A percentile compares a stretch with the other conserved stretches of the same genome.
phyloP scores from a whole-genome alignment of 92 coral and sea anemone species.

The Palythoa grandiflora region DNA sequence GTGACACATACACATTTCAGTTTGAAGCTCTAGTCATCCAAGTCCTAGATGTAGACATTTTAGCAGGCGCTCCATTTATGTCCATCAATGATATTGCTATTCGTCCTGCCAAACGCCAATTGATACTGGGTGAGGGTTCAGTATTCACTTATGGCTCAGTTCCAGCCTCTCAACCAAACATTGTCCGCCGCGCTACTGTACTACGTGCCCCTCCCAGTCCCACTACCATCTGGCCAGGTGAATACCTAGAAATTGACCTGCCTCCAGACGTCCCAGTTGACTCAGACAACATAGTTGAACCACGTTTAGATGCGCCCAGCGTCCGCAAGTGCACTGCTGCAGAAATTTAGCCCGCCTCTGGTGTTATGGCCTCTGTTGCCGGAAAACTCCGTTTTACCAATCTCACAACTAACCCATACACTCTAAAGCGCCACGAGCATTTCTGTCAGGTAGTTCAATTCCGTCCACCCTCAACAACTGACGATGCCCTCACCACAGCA shows the following conservation, averaged over 20 bases:
- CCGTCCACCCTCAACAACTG: background rate
- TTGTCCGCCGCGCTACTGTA: conserved; percentile 48
- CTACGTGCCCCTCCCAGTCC: conserved; percentile 53
- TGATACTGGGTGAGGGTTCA: conserved; percentile 51
- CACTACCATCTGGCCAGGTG: conserved; percentile 65
- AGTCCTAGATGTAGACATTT: conserved; percentile 20
- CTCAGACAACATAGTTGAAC: background rate
- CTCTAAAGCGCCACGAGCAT: conserved; percentile 50
- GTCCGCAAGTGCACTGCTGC: background rate
- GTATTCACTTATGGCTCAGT: conserved; percentile 42
- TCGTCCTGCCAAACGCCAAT: conserved; percentile 64
- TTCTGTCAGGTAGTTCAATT: conserved; percentile 33
- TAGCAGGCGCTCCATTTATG: conserved; percentile 13
- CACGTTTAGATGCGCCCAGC: conserved; percentile 24
- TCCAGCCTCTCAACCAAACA: background rate
- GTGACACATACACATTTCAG: conserved; percentile 12
- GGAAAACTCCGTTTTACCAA: conserved; percentile 42
- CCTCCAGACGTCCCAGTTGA: conserved; percentile 33
- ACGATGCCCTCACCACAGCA: background rate
- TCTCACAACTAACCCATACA: conserved; percentile 27
- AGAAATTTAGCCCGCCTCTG: conserved; percentile 22
- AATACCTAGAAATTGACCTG: conserved; percentile 35
- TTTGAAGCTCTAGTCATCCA: background rate
- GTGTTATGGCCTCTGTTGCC: conserved; percentile 27
- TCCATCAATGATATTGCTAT: conserved; percentile 22